A percentile compares a stretch with the other conserved stretches of the same genome.
phyloP scores from a whole-genome alignment of 2,797 vertebrate genomes.

The Hyperoplus immaculatus region DNA sequence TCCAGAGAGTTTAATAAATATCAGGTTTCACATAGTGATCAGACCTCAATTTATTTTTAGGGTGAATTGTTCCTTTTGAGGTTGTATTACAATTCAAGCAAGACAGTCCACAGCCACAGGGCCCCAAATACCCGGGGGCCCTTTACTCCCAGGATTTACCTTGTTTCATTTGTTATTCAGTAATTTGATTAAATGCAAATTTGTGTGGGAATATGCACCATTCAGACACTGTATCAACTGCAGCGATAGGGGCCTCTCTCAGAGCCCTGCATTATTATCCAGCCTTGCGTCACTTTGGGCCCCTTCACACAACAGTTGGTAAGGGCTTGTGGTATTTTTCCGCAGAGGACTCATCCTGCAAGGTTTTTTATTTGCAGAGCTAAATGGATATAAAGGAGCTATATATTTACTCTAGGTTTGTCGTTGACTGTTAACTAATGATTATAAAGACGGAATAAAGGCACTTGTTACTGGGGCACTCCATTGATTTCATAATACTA shows the following conservation, averaged over 20 bases:
- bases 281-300: slow-evolving; percentile 47
- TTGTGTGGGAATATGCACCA: slow-evolving; percentile 66
- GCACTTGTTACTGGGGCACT: background rate
- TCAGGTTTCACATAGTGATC: slow-evolving; percentile 2
- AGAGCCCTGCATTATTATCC: slow-evolving; percentile 44
- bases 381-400: slow-evolving; percentile 1
- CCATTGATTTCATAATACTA: background rate
- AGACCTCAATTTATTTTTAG: slow-evolving; percentile 28
- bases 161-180: slow-evolving; percentile 36
- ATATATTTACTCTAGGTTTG: background rate
- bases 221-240: slow-evolving; percentile 38
- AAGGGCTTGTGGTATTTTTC: slow-evolving; percentile 15
- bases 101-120: slow-evolving; percentile 3
- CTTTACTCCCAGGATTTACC: slow-evolving; percentile 26
- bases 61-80: slow-evolving; percentile 19
- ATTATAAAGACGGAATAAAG: background rate
- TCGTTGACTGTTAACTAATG: background rate
- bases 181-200: slow-evolving; percentile 67
- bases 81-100: slow-evolving; percentile 31
- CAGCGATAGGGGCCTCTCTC: slow-evolving; percentile 50
- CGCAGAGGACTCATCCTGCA: slow-evolving; percentile 3
- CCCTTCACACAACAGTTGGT: slow-evolving; percentile 43
- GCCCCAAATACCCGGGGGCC: slow-evolving; percentile 31
- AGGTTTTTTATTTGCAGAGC: background rate
- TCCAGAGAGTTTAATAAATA: slow-evolving; percentile 7